Evolutionary conservation across 2,797 vertebrate genomes (phyloP), one percentile per base, ranked within the genome.

Genomic region (Bradypodion ventrale): DNA sequence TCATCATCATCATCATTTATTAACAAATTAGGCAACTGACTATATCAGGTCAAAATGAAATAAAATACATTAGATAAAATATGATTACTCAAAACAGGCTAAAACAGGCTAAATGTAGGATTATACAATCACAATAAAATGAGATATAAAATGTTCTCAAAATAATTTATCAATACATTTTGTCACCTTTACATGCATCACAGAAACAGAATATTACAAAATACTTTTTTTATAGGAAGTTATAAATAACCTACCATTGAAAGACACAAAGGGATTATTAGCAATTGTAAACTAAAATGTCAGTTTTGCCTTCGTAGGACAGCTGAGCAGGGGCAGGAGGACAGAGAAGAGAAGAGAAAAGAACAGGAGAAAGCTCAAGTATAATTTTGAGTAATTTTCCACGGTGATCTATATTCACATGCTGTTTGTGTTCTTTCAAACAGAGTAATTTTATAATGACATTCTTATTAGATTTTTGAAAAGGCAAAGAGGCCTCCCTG

Each of bases 301-400:
- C 88, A 87, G 85, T 7, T 0, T 62, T 40, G 63, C 2, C 73
- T 87, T 83, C 88, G 62, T 84, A 75, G 81, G 25, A 7, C 74
- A 87, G 85, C 56, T 72, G 23, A 68, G 82, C 86, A 69, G 42
- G 7, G 86, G 87, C 66, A 65, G 56, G 74, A 13, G 2, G 29
- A 60, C 5, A 78, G 40, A 7, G 40, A 7, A 72, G 5, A 60
- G n/a, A 59, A 73, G 4, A 32, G 29, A 88, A 77, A 40, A 32
- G 12, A 79, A 0, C 0, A 5, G 44, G 79, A 46, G 84, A 82
- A 82, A 72, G 72, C 59, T 59, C n/a, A 83, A 90, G 69, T 83
- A 87, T 86, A 91, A 89, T 94, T 94, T 92, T 93, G 91, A 94
- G 85, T 90, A 84, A 92, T 94, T 94, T 95, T 92, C 93, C 83